Evolutionary conservation across 2,888 invertebrate genomes (phyloP).

Genomic region (Latrodectus elegans): DNA sequence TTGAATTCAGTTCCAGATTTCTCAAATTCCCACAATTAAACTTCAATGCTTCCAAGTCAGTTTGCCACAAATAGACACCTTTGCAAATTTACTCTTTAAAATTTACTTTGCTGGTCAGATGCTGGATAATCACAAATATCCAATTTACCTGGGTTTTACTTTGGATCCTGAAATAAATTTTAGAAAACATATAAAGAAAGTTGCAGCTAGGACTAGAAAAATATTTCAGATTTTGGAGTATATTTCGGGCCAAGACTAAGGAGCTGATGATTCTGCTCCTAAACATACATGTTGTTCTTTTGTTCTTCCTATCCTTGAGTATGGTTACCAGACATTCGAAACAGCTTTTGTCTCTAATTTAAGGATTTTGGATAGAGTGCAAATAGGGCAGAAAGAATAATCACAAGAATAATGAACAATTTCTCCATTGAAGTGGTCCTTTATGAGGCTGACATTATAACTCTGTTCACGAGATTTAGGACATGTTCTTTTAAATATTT

Average conservation of each 20-base stretch:
- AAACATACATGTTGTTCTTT: background rate
- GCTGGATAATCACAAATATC: background rate
- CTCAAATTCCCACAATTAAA: background rate
- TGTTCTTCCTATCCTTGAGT: background rate
- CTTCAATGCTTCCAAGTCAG: background rate
- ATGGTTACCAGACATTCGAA: background rate
- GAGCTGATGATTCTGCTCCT: background rate
- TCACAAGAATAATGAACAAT: background rate
- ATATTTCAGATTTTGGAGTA: background rate
- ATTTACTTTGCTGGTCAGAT: background rate
- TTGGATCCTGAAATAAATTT: background rate
- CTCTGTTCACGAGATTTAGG: background rate
- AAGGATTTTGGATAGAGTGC: background rate
- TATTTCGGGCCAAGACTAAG: background rate
- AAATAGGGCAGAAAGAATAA: background rate
- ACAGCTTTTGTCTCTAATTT: background rate
- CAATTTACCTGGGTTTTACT: background rate
- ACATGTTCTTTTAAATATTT: background rate
- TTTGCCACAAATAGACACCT: background rate
- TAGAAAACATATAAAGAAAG: background rate
- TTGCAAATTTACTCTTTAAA: background rate
- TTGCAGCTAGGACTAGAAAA: background rate
- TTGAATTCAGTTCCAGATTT: background rate
- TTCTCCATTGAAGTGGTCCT: background rate
- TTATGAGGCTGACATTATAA: background rate